Evolutionary conservation across 2,797 vertebrate species (phyloP).

Genomic region (Catharus ustulatus): DNA sequence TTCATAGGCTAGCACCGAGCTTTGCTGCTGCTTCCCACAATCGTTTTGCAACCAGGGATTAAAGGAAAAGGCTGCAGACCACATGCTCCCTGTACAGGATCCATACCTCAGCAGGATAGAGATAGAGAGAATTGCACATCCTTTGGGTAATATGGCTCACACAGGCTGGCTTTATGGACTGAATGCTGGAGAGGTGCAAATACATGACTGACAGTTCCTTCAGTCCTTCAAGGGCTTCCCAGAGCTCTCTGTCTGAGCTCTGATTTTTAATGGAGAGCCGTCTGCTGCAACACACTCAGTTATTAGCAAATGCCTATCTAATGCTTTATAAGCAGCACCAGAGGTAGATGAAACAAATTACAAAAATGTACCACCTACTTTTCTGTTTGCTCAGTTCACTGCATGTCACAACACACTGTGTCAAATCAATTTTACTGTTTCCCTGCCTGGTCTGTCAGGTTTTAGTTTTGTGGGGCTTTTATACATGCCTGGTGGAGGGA

Average conservation of each 20-base stretch:
- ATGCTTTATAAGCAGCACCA: background rate
- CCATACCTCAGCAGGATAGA: background rate
- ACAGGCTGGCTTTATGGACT: background rate
- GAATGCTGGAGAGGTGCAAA: background rate
- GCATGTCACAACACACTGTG: background rate
- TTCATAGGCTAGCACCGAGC: background rate
- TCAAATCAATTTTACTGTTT: background rate
- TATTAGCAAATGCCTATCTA: constrained; percentile 7
- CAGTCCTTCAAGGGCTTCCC: background rate
- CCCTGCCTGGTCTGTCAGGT: background rate
- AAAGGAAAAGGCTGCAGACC: background rate
- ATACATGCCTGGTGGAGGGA: background rate
- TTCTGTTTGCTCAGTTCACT: constrained; percentile 17
- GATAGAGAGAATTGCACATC: background rate
- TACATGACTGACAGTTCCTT: background rate
- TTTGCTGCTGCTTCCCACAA: background rate
- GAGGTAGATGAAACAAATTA: constrained; percentile 18
- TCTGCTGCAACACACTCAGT: background rate
- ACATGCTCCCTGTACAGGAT: background rate
- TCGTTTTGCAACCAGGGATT: background rate
- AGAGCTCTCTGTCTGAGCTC: background rate
- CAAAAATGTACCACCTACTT: constrained; percentile 13
- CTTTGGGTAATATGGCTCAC: background rate
- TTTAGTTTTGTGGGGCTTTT: background rate
- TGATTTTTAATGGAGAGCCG: constrained; percentile 21